phyloP scores from a whole-genome alignment of 2,113 vertebrate genomes.

The Shinisaurus crocodilurus region DNA sequence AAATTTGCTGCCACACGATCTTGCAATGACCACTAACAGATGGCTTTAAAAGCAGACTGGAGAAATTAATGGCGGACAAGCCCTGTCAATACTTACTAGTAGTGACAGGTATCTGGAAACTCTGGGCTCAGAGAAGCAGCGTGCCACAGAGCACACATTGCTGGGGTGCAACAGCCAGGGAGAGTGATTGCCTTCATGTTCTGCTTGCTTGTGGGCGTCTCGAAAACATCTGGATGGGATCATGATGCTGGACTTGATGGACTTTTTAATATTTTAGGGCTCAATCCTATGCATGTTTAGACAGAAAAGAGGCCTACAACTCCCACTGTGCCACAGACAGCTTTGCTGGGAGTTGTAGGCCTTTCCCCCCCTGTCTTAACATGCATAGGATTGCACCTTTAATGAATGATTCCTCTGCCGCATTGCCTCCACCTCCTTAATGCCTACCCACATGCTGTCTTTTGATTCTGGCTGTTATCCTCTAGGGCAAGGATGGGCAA shows the following conservation, averaged over 20 bases:
- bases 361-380: too few relatives aligned
- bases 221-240: background rate
- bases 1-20: background rate
- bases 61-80: background rate
- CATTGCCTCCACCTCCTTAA: background rate
- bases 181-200: background rate
- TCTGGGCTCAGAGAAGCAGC: too few relatives aligned
- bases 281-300: too few relatives aligned
- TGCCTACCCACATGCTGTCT: too few relatives aligned
- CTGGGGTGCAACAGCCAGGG: background rate
- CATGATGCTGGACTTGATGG: background rate
- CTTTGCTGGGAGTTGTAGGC: too few relatives aligned
- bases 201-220: background rate
- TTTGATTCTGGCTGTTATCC: background rate
- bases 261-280: background rate
- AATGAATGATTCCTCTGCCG: background rate
- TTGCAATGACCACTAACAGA: background rate
- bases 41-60: background rate
- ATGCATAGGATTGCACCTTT: too few relatives aligned
- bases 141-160: too few relatives aligned
- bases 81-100: background rate
- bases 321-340: too few relatives aligned
- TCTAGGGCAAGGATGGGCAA: too few relatives aligned
- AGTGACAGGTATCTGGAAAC: background rate
- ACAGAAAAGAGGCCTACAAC: too few relatives aligned